Conservation (phyloP, 1,140 invertebrate species). For the Brachionus manjavacas region DNA sequence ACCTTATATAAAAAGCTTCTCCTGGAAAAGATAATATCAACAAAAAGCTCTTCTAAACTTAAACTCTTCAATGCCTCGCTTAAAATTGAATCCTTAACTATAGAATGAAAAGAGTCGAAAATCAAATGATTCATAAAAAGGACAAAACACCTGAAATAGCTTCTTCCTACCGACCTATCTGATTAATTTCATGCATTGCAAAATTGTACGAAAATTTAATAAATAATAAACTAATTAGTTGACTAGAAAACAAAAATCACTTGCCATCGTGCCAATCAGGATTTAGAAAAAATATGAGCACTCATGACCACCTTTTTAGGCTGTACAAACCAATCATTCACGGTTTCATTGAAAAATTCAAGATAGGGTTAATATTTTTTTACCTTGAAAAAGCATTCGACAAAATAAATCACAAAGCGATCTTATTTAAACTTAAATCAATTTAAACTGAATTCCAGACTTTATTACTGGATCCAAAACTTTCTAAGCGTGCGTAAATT, state of each 20-base stretch:
- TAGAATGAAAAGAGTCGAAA: no score
- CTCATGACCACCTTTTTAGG: neutral
- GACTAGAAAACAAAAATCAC: no score
- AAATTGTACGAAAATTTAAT: no score
- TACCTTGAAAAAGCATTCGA: conserved; percentile 21
- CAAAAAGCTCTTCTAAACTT: neutral
- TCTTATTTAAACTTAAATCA: conserved; percentile 1
- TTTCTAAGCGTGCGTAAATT: neutral
- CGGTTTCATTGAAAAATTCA: neutral
- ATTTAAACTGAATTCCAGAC: neutral
- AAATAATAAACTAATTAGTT: no score
- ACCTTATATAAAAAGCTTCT: neutral
- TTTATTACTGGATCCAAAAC: neutral
- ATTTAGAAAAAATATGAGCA: neutral
- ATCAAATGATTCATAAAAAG: no score
- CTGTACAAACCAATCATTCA: neutral
- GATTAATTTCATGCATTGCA: no score
- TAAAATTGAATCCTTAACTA: no score
- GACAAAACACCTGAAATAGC: no score
- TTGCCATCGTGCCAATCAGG: no score
- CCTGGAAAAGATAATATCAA: neutral
- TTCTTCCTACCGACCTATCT: no score
- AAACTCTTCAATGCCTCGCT: no score
- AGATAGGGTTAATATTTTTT: neutral
- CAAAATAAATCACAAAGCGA: neutral